Evolutionary conservation across 1,140 invertebrate species (phyloP).

Genomic region (Cydia pomonella): DNA sequence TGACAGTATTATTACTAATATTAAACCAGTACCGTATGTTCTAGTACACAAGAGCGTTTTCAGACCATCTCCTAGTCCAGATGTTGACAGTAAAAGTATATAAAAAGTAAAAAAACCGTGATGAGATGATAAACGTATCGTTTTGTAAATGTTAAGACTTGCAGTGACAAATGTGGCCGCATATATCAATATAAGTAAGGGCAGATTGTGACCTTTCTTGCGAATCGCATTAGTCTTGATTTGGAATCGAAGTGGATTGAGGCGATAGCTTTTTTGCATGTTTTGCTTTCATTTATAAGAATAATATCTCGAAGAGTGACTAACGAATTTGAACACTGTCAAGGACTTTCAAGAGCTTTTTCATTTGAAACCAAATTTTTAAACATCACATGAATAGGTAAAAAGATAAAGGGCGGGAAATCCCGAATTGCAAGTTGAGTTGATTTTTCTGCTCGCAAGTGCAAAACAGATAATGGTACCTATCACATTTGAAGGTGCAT

Average conservation of each 20-base stretch:
- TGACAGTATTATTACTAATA: neutral
- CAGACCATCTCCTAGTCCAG: neutral
- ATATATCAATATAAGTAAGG: conserved; percentile 31
- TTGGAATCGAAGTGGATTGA: conserved; percentile 25
- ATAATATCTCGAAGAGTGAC: neutral
- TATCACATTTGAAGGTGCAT: too few species aligned
- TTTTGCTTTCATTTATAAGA: neutral
- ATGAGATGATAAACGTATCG: conserved; percentile 49
- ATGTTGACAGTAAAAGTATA: neutral
- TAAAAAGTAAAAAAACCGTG: conserved; percentile 27
- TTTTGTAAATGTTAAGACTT: conserved; percentile 47
- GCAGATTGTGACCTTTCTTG: conserved; percentile 12
- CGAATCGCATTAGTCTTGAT: conserved; percentile 22
- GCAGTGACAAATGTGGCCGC: conserved; percentile 46
- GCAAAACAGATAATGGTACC: too few species aligned
- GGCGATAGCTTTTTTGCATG: neutral
- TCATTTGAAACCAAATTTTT: too few species aligned
- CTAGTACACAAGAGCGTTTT: neutral
- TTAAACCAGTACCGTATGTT: neutral
- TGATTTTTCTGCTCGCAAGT: too few species aligned
- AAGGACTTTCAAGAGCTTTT: neutral
- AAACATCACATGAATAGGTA: too few species aligned
- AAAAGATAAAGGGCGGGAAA: too few species aligned
- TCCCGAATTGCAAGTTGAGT: too few species aligned
- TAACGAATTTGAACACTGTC: neutral